phyloP scores from a whole-genome alignment of 2,797 vertebrate species.

The Clarias platycephalus region DNA sequence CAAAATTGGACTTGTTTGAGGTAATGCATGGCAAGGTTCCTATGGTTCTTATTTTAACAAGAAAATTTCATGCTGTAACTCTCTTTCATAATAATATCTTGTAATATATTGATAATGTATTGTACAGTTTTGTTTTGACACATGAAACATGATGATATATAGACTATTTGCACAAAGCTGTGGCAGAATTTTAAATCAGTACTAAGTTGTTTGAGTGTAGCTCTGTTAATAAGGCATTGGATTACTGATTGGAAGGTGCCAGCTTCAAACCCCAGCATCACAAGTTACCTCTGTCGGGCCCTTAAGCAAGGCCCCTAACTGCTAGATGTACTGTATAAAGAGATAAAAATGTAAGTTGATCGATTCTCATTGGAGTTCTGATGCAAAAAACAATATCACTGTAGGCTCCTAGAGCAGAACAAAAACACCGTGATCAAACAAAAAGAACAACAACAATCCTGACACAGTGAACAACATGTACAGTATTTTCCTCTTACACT shows the following conservation, averaged over 20 bases:
- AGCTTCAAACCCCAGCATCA: too few relatives aligned
- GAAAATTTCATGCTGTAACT: not conserved
- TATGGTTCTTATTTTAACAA: not conserved
- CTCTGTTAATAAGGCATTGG: too few relatives aligned
- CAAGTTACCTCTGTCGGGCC: too few relatives aligned
- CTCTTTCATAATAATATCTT: not conserved
- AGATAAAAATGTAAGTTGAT: too few relatives aligned
- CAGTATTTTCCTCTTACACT: slow-evolving; percentile 25
- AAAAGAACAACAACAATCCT: slow-evolving; percentile 64
- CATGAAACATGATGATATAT: not conserved
- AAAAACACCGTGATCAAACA: slow-evolving; percentile 70
- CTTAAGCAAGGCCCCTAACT: too few relatives aligned
- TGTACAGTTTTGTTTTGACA: not conserved
- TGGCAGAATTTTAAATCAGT: too few relatives aligned
- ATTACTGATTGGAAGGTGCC: too few relatives aligned
- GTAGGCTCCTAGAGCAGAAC: slow-evolving; percentile 77
- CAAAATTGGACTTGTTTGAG: not conserved
- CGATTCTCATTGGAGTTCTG: slow-evolving; percentile 70
- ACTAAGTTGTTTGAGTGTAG: too few relatives aligned
- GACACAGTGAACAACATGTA: slow-evolving; percentile 74
- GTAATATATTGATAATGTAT: not conserved
- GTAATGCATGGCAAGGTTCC: not conserved
- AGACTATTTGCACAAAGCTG: not conserved
- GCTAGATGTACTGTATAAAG: too few relatives aligned
- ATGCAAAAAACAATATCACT: slow-evolving; percentile 84